phyloP scores from a whole-genome alignment of 2,888 invertebrate species.

The Cryptocheilus praepositus region DNA sequence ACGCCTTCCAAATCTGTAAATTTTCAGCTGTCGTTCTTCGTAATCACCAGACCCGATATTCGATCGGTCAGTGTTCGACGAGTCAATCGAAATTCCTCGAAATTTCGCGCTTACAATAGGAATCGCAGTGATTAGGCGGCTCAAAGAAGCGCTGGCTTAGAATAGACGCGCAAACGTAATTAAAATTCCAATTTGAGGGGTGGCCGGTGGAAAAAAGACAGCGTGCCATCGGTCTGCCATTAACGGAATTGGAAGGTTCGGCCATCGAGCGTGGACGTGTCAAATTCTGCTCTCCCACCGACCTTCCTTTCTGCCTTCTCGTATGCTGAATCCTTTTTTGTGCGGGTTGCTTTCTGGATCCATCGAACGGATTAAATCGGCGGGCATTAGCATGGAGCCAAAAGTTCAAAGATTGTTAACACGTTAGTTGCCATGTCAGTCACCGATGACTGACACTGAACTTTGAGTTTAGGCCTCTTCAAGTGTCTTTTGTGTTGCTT shows the following conservation, averaged over 20 bases:
- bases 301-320: background rate
- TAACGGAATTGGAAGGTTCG: constrained; percentile 19
- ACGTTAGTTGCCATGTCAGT: background rate
- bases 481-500: too few relatives aligned
- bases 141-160: constrained; percentile 10
- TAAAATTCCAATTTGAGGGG: constrained; percentile 12
- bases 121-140: background rate
- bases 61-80: too few relatives aligned
- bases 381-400: constrained; percentile 5
- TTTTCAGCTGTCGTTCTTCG: too few relatives aligned
- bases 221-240: constrained; percentile 5
- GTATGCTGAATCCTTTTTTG: background rate
- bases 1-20: too few relatives aligned
- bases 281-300: constrained; percentile 2
- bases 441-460: too few relatives aligned
- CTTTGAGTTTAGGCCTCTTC: too few relatives aligned
- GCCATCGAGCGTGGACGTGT: background rate
- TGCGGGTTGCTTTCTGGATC: constrained; percentile 1
- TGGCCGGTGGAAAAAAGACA: constrained; percentile 4
- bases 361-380: background rate
- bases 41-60: too few relatives aligned
- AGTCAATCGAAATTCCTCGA: too few relatives aligned
- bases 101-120: too few relatives aligned
- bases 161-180: constrained; percentile 12
- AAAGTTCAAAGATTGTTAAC: constrained; percentile 33